Evolutionary conservation across 2,888 invertebrate species (phyloP).

Genomic region (Formica aserva): DNA sequence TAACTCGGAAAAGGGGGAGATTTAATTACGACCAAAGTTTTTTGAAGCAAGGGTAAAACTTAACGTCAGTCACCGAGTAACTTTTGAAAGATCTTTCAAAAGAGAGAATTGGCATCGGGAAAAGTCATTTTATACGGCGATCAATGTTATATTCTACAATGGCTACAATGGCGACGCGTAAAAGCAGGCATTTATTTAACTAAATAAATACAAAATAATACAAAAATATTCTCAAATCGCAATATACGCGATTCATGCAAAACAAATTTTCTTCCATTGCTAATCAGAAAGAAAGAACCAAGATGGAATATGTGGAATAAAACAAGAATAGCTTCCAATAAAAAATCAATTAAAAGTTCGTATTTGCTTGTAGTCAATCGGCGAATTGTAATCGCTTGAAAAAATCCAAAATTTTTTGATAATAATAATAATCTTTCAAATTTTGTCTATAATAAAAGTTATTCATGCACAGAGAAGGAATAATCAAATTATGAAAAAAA

Average conservation of each 20-base stretch:
- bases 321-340: not conserved
- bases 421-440: conserved; percentile 14
- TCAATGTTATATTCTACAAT: conserved; percentile 46
- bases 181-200: conserved; percentile 26
- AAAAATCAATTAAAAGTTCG: not conserved
- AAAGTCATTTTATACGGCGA: conserved; percentile 29
- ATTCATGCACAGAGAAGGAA: not conserved
- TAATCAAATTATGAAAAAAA: conserved; percentile 4
- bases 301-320: not conserved
- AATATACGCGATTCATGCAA: not conserved
- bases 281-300: not conserved
- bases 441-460: not conserved
- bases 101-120: conserved; percentile 18
- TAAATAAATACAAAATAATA: conserved; percentile 1
- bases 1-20: not conserved
- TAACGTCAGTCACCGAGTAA: conserved; percentile 54
- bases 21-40: conserved; percentile 53
- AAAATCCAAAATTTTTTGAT: not conserved
- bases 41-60: conserved; percentile 52
- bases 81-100: conserved; percentile 31
- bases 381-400: not conserved
- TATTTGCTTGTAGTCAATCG: not conserved
- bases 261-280: not conserved
- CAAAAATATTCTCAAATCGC: conserved; percentile 8
- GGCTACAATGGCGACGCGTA: not conserved